Percentiles rank a stretch among this genome's conserved stretches.
Conservation (phyloP, 2,888 invertebrate species). For the Balanococcus diminutus region DNA sequence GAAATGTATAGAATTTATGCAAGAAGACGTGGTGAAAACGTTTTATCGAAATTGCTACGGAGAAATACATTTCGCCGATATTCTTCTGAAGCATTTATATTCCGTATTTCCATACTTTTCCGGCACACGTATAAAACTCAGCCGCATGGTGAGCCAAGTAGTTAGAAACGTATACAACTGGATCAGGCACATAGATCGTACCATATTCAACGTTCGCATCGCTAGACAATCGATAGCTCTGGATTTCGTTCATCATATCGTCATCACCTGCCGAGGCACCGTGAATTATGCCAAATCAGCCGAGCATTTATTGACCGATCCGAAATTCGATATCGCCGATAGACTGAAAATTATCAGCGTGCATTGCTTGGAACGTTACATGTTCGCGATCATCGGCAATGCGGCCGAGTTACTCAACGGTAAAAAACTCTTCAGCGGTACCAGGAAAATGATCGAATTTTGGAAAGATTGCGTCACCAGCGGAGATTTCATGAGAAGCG, state of each 20-base stretch:
- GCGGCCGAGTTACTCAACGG: background rate
- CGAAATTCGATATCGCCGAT: background rate
- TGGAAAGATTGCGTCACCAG: background rate
- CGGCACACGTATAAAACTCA: background rate
- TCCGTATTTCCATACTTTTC: background rate
- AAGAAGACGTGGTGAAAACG: background rate
- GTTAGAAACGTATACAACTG: conserved; percentile 3
- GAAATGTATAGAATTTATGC: conserved; percentile 17
- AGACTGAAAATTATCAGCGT: conserved; percentile 1
- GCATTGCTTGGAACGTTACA: conserved; percentile 15
- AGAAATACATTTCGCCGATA: background rate
- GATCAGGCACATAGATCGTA: background rate
- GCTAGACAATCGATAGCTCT: background rate
- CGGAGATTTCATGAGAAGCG: background rate
- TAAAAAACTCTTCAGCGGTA: background rate
- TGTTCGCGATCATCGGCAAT: background rate
- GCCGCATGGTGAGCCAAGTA: background rate
- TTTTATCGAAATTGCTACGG: conserved; percentile 4
- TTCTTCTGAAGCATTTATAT: conserved; percentile 10
- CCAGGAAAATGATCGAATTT: background rate
- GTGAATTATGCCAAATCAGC: background rate
- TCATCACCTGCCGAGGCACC: background rate
- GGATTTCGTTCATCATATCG: conserved; percentile 17
- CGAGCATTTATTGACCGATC: background rate
- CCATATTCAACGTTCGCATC: background rate